Evolutionary conservation across 2,113 vertebrate genomes (phyloP), one percentile per base, ranked within the genome.

Genomic region (Istiophorus platypterus): DNA sequence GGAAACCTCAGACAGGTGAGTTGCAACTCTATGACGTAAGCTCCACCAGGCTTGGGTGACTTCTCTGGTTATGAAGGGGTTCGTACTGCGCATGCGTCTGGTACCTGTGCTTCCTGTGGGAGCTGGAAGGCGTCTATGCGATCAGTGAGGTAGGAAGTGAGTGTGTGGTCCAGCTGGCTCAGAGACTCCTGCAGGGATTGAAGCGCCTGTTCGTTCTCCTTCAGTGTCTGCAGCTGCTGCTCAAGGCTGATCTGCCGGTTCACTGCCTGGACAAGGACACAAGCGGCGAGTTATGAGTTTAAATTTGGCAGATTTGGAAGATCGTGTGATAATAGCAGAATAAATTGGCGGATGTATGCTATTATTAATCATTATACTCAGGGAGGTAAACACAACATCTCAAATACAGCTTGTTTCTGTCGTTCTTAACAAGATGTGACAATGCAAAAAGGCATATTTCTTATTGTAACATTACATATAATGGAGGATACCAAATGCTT

Each of bases 31-130:
- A 10, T 42, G 8, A 41, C 58, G 10, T 31, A 69, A 58, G 7
- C 67, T 37, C 34, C 71, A 72, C 51, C 10, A 64, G 1, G 8
- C n/a, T 18, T 8, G 2, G 11, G 9, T 17, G n/a, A 8, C 7
- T n/a, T 52, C 15, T 52, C 20, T 27, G 18, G 12, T 7, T 49
- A 29, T 59, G 69, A 45, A 22, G 58, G 66, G 71, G 78, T 41
- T 10, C 26, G 12, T 24, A 42, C 9, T 20, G 34, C 4, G 7
- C 13, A 42, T 2, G 31, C 31, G 31, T 26, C 9, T 1, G n/a
- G n/a, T 82, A 99, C 98, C 97, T 99, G 98, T 15, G 98, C 98
- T 83, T 99, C 98, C 85, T 97, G 96, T 0, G 98, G 97, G 51
- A 98, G 95, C 85, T 98, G 97, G 86, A 98, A 96, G 65, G 97